Percentiles rank a stretch among this genome's conserved stretches.
phyloP scores from a whole-genome alignment of 2,113 vertebrate species.

The Rhea pennata region DNA sequence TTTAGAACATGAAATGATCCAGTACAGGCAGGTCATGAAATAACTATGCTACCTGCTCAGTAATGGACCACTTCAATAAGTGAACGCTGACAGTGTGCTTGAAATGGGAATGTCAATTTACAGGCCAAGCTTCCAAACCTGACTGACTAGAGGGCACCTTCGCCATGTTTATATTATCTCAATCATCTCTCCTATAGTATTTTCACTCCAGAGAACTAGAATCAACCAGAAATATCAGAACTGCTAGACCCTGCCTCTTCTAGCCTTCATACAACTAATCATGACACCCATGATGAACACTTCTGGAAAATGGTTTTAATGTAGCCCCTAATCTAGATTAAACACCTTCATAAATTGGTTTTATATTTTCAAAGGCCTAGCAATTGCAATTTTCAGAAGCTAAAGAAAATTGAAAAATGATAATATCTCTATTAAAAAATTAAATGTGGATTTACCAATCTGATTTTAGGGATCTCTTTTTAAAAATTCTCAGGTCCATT shows the following conservation, averaged over 20 bases:
- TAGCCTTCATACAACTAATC: neutral
- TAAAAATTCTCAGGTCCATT: constrained; percentile 12
- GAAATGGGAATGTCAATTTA: neutral
- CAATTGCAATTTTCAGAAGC: neutral
- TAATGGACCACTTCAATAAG: neutral
- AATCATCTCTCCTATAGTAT: neutral
- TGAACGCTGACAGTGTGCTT: neutral
- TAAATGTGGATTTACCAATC: neutral
- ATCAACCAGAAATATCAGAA: neutral
- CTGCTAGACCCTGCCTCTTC: neutral
- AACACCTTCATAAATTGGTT: neutral
- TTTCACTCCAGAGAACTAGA: neutral
- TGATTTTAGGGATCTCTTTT: neutral
- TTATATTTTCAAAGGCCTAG: neutral
- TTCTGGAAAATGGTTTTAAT: neutral
- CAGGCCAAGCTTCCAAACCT: neutral
- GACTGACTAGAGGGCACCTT: neutral
- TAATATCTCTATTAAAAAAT: neutral
- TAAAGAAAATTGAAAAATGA: neutral
- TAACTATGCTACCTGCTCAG: neutral
- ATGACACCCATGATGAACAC: fast-evolving
- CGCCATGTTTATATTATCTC: neutral
- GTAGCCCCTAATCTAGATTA: neutral
- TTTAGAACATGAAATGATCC: neutral
- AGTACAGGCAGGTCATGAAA: neutral